These are phyloP conservation scores for Hirudinaria manillensis DNA, from an alignment of 2,888 invertebrate genomes.

Conservation along the genomic window DNA sequence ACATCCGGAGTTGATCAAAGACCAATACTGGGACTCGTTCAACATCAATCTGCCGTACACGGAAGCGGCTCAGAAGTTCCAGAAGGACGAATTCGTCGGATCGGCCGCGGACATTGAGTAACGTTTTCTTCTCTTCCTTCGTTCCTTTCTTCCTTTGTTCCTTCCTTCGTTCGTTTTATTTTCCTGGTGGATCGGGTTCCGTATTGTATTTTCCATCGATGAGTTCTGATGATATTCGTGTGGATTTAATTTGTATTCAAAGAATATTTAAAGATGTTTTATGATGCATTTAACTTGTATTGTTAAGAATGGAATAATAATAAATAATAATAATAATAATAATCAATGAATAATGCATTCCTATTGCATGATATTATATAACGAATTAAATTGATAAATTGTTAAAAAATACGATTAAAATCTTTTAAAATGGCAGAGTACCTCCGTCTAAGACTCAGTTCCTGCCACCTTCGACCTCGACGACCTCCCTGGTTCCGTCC, in stretches of 20 bases:
- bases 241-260: no score
- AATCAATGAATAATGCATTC: no score
- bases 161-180: not conserved
- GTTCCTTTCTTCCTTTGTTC: not conserved
- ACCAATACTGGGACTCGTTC: constrained; percentile 61
- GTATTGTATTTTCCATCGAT: not conserved
- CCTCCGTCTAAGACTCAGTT: constrained; percentile 29
- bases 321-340: no score
- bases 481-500: constrained; percentile 9
- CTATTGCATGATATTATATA: no score
- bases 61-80: constrained; percentile 71
- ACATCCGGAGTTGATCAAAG: constrained; percentile 82
- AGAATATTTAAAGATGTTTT: no score
- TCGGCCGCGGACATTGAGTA: constrained; percentile 57
- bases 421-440: constrained; percentile 9
- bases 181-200: not conserved
- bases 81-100: constrained; percentile 75
- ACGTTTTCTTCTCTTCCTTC: not conserved
- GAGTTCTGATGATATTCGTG: no score
- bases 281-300: no score
- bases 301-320: no score
- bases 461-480: constrained; percentile 17
- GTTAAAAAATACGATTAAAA: no score
- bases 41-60: constrained; percentile 56
- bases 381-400: no score